Percentiles rank a stretch among this genome's conserved stretches.
Conservation (phyloP, 2,797 vertebrate genomes). For the Podarcis siculus region DNA sequence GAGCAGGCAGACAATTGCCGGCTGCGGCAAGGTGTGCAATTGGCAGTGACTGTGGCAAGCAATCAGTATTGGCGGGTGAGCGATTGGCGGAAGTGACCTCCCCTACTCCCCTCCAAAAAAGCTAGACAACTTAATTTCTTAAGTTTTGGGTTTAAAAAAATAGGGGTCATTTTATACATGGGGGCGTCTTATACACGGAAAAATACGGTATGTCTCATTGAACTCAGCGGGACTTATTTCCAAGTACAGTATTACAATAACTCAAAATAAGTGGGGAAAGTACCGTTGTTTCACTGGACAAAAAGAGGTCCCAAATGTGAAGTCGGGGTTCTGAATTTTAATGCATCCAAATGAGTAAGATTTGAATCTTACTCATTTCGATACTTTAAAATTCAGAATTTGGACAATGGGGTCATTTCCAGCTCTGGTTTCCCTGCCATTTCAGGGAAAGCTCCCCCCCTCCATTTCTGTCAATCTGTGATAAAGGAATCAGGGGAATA, state of each 20-base stretch:
- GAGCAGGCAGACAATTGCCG: no score
- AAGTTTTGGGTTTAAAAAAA: no score
- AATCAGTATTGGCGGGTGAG: no score
- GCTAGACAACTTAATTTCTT: no score
- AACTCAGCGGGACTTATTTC: not conserved
- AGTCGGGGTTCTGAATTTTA: not conserved
- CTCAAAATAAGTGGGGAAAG: constrained; percentile 16
- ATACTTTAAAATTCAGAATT: no score
- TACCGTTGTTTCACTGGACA: not conserved
- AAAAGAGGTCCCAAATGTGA: not conserved
- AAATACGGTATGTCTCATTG: no score
- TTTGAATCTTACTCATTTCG: not conserved
- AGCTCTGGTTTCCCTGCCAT: not conserved
- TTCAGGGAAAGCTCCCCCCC: not conserved
- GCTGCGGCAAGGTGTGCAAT: no score
- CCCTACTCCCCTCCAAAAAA: no score
- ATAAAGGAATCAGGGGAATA: constrained; percentile 16
- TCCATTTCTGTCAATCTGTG: constrained; percentile 4
- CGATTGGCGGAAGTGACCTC: no score
- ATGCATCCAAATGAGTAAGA: not conserved
- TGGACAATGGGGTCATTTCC: not conserved
- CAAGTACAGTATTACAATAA: not conserved
- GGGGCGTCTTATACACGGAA: no score
- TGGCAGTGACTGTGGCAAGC: no score
- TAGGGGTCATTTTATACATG: no score